A percentile compares a stretch with the other conserved stretches of the same genome.
Evolutionary conservation across 2,888 invertebrate genomes (phyloP).

Genomic region (Plebejus melissa): DNA sequence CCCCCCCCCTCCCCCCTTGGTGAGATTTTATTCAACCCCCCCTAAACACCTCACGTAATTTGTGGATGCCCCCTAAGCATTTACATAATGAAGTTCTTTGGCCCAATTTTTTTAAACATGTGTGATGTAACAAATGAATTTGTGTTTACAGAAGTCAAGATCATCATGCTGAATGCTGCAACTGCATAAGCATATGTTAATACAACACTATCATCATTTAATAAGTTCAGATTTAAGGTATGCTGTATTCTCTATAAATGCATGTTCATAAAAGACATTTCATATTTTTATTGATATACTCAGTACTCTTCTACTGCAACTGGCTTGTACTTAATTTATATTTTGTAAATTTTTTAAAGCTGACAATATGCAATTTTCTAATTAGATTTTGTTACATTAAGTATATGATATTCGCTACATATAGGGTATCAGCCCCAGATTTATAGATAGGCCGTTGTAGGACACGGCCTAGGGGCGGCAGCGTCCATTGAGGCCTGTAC

Average conservation of each 20-base stretch:
- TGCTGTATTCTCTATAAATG: not conserved
- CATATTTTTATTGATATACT: not conserved
- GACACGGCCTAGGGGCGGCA: too few species aligned
- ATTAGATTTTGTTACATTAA: not conserved
- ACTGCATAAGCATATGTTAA: not conserved
- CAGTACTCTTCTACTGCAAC: too few species aligned
- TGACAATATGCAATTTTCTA: not conserved
- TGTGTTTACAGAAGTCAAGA: conserved; percentile 2
- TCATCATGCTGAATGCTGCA: not conserved
- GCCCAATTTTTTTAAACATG: not conserved
- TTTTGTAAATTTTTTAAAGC: too few species aligned
- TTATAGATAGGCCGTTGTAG: too few species aligned
- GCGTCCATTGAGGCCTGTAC: too few species aligned
- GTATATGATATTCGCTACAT: too few species aligned
- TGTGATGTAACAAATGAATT: not conserved
- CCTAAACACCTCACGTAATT: too few species aligned
- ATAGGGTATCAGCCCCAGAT: too few species aligned
- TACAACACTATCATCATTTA: not conserved
- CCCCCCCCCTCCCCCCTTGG: too few species aligned
- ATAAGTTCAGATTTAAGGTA: not conserved
- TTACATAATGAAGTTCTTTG: not conserved
- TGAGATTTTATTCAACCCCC: too few species aligned
- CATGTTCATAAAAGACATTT: not conserved
- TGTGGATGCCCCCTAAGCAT: not conserved
- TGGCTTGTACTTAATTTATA: too few species aligned